phyloP scores from a whole-genome alignment of 2,888 invertebrate genomes.

The Leptinotarsa peninsularis region DNA sequence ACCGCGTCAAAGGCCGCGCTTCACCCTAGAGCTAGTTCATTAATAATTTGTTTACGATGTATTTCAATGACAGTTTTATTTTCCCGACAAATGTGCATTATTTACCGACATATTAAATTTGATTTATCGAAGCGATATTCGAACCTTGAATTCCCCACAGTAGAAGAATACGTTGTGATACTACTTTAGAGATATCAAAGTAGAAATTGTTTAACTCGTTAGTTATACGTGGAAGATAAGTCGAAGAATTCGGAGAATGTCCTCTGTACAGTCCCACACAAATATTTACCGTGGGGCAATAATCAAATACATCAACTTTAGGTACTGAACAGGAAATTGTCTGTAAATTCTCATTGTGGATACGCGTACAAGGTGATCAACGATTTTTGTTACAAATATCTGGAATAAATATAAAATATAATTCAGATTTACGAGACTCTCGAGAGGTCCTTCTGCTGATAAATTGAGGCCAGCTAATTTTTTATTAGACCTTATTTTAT shows the following conservation, averaged over 20 bases:
- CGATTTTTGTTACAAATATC: not conserved
- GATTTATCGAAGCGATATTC: too few relatives aligned
- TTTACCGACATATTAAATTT: too few relatives aligned
- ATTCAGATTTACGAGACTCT: too few relatives aligned
- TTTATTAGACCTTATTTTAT: too few relatives aligned
- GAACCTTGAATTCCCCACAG: not conserved
- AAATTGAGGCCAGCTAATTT: too few relatives aligned
- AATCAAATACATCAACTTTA: conserved; percentile 54
- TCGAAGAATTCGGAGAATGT: conserved; percentile 55
- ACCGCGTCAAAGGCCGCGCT: too few relatives aligned
- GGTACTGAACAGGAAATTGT: conserved; percentile 53
- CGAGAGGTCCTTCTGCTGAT: too few relatives aligned
- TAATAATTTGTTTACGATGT: too few relatives aligned
- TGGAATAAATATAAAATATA: too few relatives aligned
- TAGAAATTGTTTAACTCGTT: conserved; percentile 49
- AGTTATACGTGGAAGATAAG: conserved; percentile 53
- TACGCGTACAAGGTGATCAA: conserved; percentile 39
- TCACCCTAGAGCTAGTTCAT: too few relatives aligned
- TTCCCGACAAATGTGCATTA: too few relatives aligned
- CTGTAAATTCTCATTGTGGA: conserved; percentile 50
- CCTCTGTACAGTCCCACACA: conserved; percentile 54
- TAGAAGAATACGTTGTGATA: not conserved
- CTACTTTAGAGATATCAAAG: conserved; percentile 16
- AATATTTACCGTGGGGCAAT: conserved; percentile 59
- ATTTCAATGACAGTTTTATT: too few relatives aligned